Evolutionary conservation across 2,113 vertebrate species (phyloP).

Genomic region (Myotis brandtii): DNA sequence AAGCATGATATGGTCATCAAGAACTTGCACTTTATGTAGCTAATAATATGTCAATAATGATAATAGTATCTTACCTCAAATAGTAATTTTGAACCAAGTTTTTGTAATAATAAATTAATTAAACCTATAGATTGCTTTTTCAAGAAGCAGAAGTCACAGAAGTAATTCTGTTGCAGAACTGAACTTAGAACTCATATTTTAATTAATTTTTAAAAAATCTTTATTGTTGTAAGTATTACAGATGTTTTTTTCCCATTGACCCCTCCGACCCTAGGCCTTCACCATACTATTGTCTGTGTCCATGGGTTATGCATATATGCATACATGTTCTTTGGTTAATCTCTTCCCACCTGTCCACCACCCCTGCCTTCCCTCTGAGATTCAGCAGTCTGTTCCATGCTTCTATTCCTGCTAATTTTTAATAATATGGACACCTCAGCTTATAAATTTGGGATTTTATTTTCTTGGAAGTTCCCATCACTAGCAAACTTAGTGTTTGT

Average conservation of each 20-base stretch:
- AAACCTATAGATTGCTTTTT: not conserved
- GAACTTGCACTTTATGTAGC: not conserved
- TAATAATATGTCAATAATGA: not conserved
- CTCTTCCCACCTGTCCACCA: no score
- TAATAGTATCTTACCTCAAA: not conserved
- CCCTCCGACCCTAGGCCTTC: no score
- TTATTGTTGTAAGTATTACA: no score
- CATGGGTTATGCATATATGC: no score
- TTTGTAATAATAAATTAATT: not conserved
- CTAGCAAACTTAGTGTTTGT: not conserved
- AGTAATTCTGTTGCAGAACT: not conserved
- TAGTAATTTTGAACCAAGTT: not conserved
- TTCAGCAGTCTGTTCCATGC: no score
- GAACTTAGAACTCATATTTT: conserved; percentile 1
- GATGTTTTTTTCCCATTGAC: no score
- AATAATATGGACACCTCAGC: not conserved
- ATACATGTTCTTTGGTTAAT: no score
- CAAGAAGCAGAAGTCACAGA: not conserved
- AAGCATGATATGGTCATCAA: not conserved
- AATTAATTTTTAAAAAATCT: not conserved
- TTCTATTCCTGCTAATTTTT: not conserved
- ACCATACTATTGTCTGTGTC: no score
- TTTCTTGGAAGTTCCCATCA: not conserved
- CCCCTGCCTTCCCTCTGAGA: no score
- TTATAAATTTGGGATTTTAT: not conserved